These are phyloP conservation scores for Spea multiplicata DNA, from an alignment of 2,113 vertebrate species.

Conservation along the genomic window DNA sequence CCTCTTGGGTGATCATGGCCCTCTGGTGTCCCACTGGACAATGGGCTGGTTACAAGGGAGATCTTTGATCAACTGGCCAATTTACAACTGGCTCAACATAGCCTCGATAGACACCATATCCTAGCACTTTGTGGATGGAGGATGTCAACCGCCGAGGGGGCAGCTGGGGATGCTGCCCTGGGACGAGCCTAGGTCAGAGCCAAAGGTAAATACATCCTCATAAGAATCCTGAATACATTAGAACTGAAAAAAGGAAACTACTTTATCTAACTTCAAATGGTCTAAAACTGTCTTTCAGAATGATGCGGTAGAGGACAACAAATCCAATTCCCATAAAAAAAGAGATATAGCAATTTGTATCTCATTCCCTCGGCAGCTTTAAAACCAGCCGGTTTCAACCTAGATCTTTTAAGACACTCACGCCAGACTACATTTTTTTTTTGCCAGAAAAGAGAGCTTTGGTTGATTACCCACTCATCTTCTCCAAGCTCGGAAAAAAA, in stretches of 20 bases:
- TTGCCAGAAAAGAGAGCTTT: conserved; percentile 27
- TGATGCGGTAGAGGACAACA: conserved; percentile 43
- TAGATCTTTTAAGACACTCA: conserved; percentile 28
- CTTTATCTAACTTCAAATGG: conserved; percentile 1
- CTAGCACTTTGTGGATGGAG: background rate
- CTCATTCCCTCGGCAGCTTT: conserved; percentile 8
- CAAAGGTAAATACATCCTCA: background rate
- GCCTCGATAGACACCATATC: background rate
- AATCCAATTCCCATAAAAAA: conserved; percentile 27
- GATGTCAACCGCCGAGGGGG: background rate
- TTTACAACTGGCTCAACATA: background rate
- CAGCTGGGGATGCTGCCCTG: background rate
- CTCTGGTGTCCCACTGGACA: too few relatives aligned
- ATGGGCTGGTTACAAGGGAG: too few relatives aligned
- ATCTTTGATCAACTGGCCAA: background rate
- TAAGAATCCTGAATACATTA: background rate
- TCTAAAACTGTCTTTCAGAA: conserved; percentile 2
- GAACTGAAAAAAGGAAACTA: background rate
- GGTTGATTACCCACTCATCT: conserved; percentile 36
- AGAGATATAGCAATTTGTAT: background rate
- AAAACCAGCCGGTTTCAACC: conserved; percentile 24
- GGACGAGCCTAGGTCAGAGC: background rate
- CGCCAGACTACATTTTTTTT: conserved; percentile 26
- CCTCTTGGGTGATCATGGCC: too few relatives aligned
- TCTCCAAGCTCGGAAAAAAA: conserved; percentile 39